Evolutionary conservation across 2,888 invertebrate genomes (phyloP).

Genomic region (Dendrolimus pini): DNA sequence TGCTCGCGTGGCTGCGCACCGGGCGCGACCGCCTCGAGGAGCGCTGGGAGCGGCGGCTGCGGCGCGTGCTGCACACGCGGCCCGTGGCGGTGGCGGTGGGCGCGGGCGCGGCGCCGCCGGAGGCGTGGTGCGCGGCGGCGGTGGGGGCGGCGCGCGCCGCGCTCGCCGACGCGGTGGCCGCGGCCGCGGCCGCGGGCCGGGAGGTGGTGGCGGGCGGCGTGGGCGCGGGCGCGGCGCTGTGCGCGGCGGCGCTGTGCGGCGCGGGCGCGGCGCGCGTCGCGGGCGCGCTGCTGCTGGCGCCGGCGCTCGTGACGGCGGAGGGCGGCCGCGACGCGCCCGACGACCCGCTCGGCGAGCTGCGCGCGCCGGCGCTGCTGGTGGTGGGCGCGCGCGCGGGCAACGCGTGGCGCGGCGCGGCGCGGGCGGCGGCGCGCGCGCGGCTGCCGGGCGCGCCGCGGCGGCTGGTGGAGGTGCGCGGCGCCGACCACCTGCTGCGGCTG

Average conservation of each 20-base stretch:
- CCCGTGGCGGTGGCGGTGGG: slow-evolving; percentile 26
- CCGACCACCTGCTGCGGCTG: slow-evolving; percentile 80
- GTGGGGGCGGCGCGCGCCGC: slow-evolving; percentile 32
- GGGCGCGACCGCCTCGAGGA: slow-evolving; percentile 19
- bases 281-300: slow-evolving; percentile 82
- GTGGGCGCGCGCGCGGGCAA: slow-evolving; percentile 22
- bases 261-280: slow-evolving; percentile 23
- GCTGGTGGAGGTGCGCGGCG: slow-evolving; percentile 75
- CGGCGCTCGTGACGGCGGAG: slow-evolving; percentile 80
- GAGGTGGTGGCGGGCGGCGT: slow-evolving; percentile 32
- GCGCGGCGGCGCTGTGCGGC: slow-evolving; percentile 21
- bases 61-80: slow-evolving; percentile 32
- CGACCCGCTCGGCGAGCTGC: slow-evolving; percentile 71
- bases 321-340: slow-evolving; percentile 80
- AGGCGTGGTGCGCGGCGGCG: slow-evolving; percentile 37
- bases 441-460: slow-evolving; percentile 46
- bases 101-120: slow-evolving; percentile 24
- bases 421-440: slow-evolving; percentile 58
- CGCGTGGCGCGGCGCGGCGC: slow-evolving; percentile 9
- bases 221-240: slow-evolving; percentile 33
- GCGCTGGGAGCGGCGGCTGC: slow-evolving; percentile 35
- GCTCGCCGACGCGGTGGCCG: slow-evolving; percentile 31
- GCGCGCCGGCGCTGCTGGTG: slow-evolving; percentile 32
- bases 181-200: slow-evolving; percentile 36
- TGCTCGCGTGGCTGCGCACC: slow-evolving; percentile 33